Percentiles rank a stretch among this genome's conserved stretches.
phyloP scores from a whole-genome alignment of 2,888 invertebrate genomes.

The Bibio marci region DNA sequence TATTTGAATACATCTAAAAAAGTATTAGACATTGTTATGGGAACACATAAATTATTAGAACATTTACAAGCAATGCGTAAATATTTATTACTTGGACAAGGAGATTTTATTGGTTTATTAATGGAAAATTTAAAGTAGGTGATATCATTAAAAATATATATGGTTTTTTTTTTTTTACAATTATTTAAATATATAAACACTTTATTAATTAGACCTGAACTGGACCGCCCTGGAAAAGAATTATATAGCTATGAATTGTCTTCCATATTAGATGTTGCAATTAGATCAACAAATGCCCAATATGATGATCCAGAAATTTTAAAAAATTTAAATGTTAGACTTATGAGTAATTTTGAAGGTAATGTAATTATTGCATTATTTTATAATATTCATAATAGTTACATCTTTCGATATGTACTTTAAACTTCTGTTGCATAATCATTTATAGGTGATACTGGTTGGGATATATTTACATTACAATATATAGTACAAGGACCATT shows the following conservation, averaged over 20 bases:
- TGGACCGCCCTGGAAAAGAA: slow-evolving; percentile 71
- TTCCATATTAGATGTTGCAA: slow-evolving; percentile 67
- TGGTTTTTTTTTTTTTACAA: too few relatives aligned
- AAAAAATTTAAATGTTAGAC: slow-evolving; percentile 67
- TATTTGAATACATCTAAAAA: slow-evolving; percentile 76
- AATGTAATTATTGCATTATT: slow-evolving; percentile 11
- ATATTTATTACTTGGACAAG: slow-evolving; percentile 85
- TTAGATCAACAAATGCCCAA: slow-evolving; percentile 85
- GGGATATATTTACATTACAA: slow-evolving; percentile 27
- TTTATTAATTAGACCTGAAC: slow-evolving; percentile 65
- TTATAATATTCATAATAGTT: neutral
- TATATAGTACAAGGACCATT: slow-evolving; percentile 27
- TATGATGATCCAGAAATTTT: slow-evolving; percentile 84
- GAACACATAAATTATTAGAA: slow-evolving; percentile 75
- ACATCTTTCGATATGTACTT: neutral
- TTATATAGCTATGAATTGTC: slow-evolving; percentile 79
- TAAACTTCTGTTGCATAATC: neutral
- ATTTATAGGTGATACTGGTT: slow-evolving; percentile 10
- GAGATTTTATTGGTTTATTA: slow-evolving; percentile 87
- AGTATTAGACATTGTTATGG: slow-evolving; percentile 69
- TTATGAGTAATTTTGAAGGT: slow-evolving; percentile 31
- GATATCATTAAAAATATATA: slow-evolving; percentile 1
- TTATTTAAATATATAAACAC: too few relatives aligned
- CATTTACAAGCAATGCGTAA: slow-evolving; percentile 81
- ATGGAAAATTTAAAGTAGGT: slow-evolving; percentile 74